These are phyloP conservation scores for Dipus sagitta DNA, from an alignment of 2,797 vertebrate genomes.

Conservation along the genomic window DNA sequence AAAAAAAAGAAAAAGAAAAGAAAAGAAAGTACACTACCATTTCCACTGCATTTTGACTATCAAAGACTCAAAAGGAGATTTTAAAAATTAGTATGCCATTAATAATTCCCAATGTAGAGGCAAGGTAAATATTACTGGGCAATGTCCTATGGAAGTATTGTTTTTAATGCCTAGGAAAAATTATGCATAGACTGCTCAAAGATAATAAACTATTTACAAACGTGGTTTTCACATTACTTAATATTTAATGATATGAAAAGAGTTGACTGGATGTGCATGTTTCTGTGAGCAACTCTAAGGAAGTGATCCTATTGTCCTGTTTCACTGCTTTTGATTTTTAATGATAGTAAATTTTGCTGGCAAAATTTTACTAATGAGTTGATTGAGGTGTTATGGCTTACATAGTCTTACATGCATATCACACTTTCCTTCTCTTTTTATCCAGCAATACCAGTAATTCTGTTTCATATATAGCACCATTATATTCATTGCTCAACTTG, in stretches of 20 bases:
- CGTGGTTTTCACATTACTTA: neutral
- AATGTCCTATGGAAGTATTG: neutral
- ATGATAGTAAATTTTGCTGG: neutral
- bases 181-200: neutral
- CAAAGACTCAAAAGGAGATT: neutral
- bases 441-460: neutral
- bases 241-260: neutral
- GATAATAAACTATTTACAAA: neutral
- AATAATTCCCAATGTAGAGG: neutral
- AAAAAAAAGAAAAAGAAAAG: neutral
- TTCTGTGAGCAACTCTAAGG: neutral
- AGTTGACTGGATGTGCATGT: neutral
- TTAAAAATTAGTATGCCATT: slow-evolving; percentile 9
- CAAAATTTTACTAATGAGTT: neutral
- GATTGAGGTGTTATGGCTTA: neutral
- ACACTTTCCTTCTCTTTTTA: neutral
- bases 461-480: neutral
- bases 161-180: neutral
- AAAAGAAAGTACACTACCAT: neutral
- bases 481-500: neutral
- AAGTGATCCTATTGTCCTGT: neutral
- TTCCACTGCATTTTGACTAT: slow-evolving; percentile 23
- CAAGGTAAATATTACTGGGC: neutral
- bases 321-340: slow-evolving; percentile 2
- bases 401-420: neutral